Base-by-base conservation (phyloP, 2,888 invertebrate genomes). In the Andrena marginata region DNA sequence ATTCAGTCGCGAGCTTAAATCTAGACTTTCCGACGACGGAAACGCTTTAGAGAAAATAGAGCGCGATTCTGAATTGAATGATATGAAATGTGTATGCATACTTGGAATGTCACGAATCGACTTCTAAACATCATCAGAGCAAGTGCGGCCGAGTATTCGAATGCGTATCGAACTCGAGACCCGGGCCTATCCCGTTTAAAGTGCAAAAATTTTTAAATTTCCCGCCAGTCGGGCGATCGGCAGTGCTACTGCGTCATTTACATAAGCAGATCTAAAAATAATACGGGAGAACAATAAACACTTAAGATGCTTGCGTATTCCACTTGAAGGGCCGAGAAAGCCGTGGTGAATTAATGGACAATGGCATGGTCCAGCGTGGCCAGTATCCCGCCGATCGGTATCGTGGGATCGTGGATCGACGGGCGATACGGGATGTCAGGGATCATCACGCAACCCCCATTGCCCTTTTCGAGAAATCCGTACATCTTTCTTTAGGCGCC, bases 381-480 rank as follows among this genome's bases (percentile, higher is more conserved):
- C 67, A 72, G 71, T 60, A 59, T 65, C 68, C 33, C 64, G 78
- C 62, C 51, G 35, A 72, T 69, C 65, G 20, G 23, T 35, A 26
- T 77, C 29, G 10, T 48, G 13, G 13, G 26, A 29, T 59, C 29
- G 29, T 73, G 42, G 49, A 56, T 65, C 78, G 75, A 48, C 26
- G 67, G 67, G 33, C 65, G 51, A 29, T 64, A 75, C 71, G 71
- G 75, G 69, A 72, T 59, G 81, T 85, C 74, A 63, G 23, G 70
- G 48, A 60, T 48, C 70, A 64, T 85, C 72, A 71, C 75, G 86
- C 87, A 85, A 89, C 88, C 90, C 90, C 86, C 88, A 87, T 89
- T 87, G 88, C 89, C 90, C 92, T 92, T 94, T 94, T 93, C 93
- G 92, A 94, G 93, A 92, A 93, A 94, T 95, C 94, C 93, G 92